A percentile compares a stretch with the other conserved stretches of the same genome.
phyloP scores from a whole-genome alignment of 92 coral and sea anemone genomes.

The Parazoanthus atlanticus region DNA sequence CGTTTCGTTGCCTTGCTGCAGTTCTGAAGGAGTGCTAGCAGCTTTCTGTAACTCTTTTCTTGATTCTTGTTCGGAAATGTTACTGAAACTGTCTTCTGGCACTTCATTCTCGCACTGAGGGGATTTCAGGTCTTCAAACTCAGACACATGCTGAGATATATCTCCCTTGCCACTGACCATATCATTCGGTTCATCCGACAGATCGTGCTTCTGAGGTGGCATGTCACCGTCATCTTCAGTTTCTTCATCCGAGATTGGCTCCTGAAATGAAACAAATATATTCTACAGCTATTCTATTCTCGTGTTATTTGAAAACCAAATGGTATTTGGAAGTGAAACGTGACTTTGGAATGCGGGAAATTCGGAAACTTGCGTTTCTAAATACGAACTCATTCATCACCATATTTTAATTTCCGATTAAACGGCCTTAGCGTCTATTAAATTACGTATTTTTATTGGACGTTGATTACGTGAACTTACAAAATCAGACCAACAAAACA shows the following conservation, averaged over 20 bases:
- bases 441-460: too few species aligned
- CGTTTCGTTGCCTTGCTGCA: neutral
- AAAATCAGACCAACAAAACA: too few species aligned
- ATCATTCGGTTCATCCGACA: neutral
- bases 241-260: constrained; percentile 32
- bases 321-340: neutral
- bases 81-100: neutral
- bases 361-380: neutral
- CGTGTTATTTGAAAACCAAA: neutral
- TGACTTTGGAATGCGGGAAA: neutral
- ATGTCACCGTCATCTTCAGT: neutral
- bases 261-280: constrained; percentile 13
- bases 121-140: neutral
- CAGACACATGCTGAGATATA: neutral
- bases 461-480: too few species aligned
- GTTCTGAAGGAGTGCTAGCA: neutral
- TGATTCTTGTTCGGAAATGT: neutral
- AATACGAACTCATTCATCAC: too few species aligned
- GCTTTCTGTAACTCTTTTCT: neutral
- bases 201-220: neutral
- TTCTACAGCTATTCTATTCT: neutral
- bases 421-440: too few species aligned
- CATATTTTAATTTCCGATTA: too few species aligned
- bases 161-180: neutral
- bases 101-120: neutral